phyloP scores from a whole-genome alignment of 2,113 vertebrate species.

The Aegotheles bennettii region DNA sequence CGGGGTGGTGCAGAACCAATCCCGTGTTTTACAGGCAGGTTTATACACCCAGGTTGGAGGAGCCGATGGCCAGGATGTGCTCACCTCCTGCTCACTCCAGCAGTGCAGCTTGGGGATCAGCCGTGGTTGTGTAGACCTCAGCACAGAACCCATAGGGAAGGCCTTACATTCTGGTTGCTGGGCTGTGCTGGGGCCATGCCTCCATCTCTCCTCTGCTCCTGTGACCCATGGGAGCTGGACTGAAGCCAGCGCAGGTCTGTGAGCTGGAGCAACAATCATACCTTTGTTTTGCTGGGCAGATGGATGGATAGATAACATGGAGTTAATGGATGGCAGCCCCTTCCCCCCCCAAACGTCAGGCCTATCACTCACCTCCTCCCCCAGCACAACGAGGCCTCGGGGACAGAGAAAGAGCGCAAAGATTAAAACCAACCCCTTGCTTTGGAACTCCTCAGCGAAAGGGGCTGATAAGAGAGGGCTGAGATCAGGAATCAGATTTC shows the following conservation, averaged over 20 bases:
- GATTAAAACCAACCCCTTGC: slow-evolving; percentile 34
- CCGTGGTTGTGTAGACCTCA: background rate
- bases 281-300: slow-evolving; percentile 39
- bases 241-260: background rate
- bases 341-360: background rate
- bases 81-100: background rate
- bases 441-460: slow-evolving; percentile 24
- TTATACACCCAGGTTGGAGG: background rate
- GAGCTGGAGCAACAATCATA: slow-evolving; percentile 25
- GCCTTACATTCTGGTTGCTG: background rate
- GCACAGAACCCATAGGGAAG: background rate
- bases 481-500: slow-evolving; percentile 54
- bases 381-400: background rate
- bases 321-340: slow-evolving; percentile 49
- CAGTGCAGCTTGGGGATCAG: background rate
- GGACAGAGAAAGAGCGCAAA: slow-evolving; percentile 6
- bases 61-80: background rate
- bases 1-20: background rate
- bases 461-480: slow-evolving; percentile 30
- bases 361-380: slow-evolving; percentile 38
- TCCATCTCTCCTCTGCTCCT: background rate
- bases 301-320: slow-evolving; percentile 26
- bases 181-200: background rate
- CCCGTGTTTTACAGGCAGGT: background rate
- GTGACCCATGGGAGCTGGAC: slow-evolving; percentile 3